Base-by-base conservation (phyloP, 2,113 vertebrate species). In the Ellobius talpinus region DNA sequence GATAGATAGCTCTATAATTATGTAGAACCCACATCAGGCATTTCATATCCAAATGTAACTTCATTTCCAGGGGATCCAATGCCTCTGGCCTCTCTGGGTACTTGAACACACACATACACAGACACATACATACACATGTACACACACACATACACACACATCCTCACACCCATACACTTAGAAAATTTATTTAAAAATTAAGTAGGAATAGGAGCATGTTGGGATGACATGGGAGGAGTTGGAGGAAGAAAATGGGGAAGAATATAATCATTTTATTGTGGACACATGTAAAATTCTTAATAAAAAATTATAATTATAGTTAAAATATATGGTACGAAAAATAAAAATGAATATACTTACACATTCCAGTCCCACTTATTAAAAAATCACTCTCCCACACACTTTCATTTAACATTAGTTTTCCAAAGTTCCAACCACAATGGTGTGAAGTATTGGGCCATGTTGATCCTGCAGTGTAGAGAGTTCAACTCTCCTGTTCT, bases 281-380 rank as follows among this genome's bases (percentile, higher is more conserved):
- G 13, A 81, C 36, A 81, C 33, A n/a, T n/a, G 52, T 58, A 17
- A 78, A 78, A 78, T 52, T 78, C 16, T 52, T 78, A 58, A 58
- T 81, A 58, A 81, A 78, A 50, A 70, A 24, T 7, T 33, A 33
- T 68, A 68, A 68, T 52, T 78, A 79, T 58, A 81, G 23, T n/a
- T 58, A 39, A 58, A 13, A 58, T 82, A 58, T 24, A 23, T 39
- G 21, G 17, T 78, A 26, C 58, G 5, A 58, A 82, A 81, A 36
- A n/a, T 21, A n/a, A 12, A 79, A 96, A 39, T 45, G 73, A 84
- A 84, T 85, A 50, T 31, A 74, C 21, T 89, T 91, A 79, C 91
- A 89, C 0, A 36, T 11, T 92, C 16, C 74, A 52, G 3, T 82
- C 9, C 39, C 31, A 93, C 65, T 23, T 86, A 91, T 39, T 68